Conservation (phyloP, 1,140 invertebrate species). For the Penaeus vannamei region DNA sequence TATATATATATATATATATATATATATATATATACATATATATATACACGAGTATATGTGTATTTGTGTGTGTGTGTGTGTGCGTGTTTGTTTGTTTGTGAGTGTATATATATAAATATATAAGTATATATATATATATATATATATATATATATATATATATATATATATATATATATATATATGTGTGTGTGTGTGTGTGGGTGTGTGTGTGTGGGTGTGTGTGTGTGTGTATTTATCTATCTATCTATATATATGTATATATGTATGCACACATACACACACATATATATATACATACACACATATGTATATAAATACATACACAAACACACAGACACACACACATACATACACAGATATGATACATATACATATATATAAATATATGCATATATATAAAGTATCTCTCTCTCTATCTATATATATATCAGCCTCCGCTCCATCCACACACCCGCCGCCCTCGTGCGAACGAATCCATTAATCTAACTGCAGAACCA, state of each 20-base stretch:
- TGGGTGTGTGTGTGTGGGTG: not conserved
- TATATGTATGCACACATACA: not conserved
- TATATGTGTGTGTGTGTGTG: not conserved
- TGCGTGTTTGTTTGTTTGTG: not conserved
- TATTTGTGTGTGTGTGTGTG: not conserved
- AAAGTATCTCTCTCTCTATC: too few species aligned
- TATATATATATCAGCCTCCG: too few species aligned
- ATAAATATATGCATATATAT: too few species aligned
- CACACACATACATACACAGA: not conserved
- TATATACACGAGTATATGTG: not conserved
- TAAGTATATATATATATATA: slow-evolving; percentile 14
- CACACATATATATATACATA: not conserved
- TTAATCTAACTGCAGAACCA: too few species aligned
- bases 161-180: slow-evolving; percentile 2
- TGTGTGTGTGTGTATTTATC: not conserved
- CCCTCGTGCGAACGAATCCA: too few species aligned
- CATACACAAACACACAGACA: not conserved
- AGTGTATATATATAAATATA: slow-evolving; percentile 13
- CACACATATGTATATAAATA: not conserved
- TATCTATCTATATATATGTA: slow-evolving; percentile 10
- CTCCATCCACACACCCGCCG: not conserved
- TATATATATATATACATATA: not conserved
- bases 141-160: not conserved
- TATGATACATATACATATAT: too few species aligned
- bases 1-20: not conserved